Percentiles rank a stretch among this genome's conserved stretches.
Evolutionary conservation across 2,888 invertebrate genomes (phyloP).

Genomic region (Lycophotia porphyrea): DNA sequence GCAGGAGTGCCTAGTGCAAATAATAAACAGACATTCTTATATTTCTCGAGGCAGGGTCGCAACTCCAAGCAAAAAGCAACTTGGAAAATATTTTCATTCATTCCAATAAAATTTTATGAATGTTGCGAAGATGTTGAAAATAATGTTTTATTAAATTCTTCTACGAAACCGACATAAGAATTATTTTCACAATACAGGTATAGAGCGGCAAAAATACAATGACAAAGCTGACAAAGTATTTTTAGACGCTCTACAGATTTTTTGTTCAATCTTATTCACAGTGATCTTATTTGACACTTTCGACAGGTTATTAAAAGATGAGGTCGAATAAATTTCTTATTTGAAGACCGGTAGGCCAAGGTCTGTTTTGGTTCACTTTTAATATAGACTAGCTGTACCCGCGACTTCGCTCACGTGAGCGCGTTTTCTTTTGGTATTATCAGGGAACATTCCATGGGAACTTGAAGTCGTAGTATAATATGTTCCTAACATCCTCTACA

Average conservation of each 20-base stretch:
- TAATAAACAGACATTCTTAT: slow-evolving; percentile 22
- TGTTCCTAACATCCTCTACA: too few relatives aligned
- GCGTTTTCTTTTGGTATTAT: too few relatives aligned
- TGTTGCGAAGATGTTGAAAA: slow-evolving; percentile 9
- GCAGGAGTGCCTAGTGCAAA: slow-evolving; percentile 8
- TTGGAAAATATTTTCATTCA: slow-evolving; percentile 13
- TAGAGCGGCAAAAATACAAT: too few relatives aligned
- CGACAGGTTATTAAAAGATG: not conserved
- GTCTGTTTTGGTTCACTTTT: not conserved
- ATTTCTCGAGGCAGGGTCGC: not conserved
- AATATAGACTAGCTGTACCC: too few relatives aligned
- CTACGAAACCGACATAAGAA: not conserved
- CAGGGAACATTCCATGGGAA: too few relatives aligned
- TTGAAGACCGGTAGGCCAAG: not conserved
- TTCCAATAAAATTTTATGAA: slow-evolving; percentile 3
- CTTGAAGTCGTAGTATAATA: too few relatives aligned
- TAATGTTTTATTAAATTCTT: not conserved
- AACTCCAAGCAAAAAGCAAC: not conserved
- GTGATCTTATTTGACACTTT: not conserved
- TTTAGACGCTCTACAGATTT: too few relatives aligned
- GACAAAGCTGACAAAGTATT: too few relatives aligned
- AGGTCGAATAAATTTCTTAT: not conserved
- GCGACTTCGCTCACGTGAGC: too few relatives aligned
- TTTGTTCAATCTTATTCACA: slow-evolving; percentile 2
- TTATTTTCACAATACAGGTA: too few relatives aligned